phyloP scores from a whole-genome alignment of 2,797 vertebrate species.

The Mus minutoides region DNA sequence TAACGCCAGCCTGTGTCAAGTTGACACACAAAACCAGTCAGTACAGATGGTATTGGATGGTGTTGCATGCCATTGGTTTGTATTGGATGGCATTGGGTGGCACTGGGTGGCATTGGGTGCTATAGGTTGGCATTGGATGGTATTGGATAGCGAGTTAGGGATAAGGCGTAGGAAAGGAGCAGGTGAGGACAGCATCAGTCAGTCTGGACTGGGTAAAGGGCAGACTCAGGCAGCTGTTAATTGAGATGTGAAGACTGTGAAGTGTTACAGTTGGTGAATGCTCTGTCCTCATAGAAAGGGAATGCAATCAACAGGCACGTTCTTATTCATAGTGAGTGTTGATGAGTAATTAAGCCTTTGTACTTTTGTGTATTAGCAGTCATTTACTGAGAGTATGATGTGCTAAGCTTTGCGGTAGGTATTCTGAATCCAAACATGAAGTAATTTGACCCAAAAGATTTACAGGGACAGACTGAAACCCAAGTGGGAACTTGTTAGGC shows the following conservation, averaged over 20 bases:
- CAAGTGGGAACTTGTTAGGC: neutral
- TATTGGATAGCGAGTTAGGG: neutral
- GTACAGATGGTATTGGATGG: no score
- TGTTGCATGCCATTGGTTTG: rapidly evolving
- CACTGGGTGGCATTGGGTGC: no score
- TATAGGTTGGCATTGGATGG: no score
- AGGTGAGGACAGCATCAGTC: neutral
- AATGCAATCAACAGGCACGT: neutral
- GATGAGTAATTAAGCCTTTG: constrained; percentile 2
- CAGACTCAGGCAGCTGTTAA: neutral
- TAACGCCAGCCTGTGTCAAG: no score
- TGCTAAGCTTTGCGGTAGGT: constrained; percentile 33
- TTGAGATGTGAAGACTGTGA: neutral
- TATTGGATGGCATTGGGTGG: no score
- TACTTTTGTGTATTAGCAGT: constrained; percentile 36
- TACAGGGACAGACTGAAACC: constrained; percentile 55
- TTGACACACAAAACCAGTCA: no score
- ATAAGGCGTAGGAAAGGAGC: neutral
- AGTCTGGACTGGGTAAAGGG: neutral
- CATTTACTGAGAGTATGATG: neutral
- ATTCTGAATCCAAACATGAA: constrained; percentile 41
- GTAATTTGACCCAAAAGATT: constrained; percentile 55
- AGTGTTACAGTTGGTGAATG: neutral
- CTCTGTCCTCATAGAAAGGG: neutral
- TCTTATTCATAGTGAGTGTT: constrained; percentile 11